Evolutionary conservation across 2,888 invertebrate genomes (phyloP).

Genomic region (Hymenopus coronatus): DNA sequence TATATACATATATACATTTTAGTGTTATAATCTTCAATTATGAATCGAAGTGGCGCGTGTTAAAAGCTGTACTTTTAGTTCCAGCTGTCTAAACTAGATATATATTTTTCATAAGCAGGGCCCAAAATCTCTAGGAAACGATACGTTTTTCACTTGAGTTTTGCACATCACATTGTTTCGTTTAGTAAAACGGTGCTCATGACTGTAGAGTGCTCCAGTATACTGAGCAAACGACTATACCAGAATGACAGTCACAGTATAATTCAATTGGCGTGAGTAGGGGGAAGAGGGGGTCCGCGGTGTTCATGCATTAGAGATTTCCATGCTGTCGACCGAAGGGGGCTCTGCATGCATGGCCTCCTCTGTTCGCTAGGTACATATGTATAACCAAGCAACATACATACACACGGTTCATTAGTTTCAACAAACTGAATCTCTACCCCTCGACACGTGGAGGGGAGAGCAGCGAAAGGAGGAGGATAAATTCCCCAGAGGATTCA

Average conservation of each 20-base stretch:
- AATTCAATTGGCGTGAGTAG: conserved; percentile 16
- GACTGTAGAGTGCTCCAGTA: background rate
- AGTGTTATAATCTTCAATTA: no score
- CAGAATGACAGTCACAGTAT: conserved; percentile 14
- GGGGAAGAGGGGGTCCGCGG: conserved; percentile 1
- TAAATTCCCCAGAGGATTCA: conserved; percentile 18
- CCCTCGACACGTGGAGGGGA: background rate
- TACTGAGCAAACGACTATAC: conserved; percentile 11
- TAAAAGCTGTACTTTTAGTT: no score
- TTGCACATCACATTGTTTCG: background rate
- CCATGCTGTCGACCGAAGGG: background rate
- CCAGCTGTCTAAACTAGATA: no score
- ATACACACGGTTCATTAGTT: conserved; percentile 31
- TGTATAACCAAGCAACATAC: conserved; percentile 15
- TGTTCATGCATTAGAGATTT: conserved; percentile 26
- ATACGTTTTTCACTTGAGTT: no score
- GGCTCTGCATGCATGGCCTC: conserved; percentile 8
- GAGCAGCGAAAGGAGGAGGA: background rate
- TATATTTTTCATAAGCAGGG: no score
- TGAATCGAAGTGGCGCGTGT: no score
- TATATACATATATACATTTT: no score
- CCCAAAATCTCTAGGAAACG: no score
- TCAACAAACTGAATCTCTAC: conserved; percentile 22
- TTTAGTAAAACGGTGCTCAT: background rate
- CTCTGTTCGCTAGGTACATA: conserved; percentile 9